A percentile compares a stretch with the other conserved stretches of the same genome.
These are phyloP conservation scores for Tapera naevia DNA, from an alignment of 2,797 vertebrate species.

Conservation along the genomic window DNA sequence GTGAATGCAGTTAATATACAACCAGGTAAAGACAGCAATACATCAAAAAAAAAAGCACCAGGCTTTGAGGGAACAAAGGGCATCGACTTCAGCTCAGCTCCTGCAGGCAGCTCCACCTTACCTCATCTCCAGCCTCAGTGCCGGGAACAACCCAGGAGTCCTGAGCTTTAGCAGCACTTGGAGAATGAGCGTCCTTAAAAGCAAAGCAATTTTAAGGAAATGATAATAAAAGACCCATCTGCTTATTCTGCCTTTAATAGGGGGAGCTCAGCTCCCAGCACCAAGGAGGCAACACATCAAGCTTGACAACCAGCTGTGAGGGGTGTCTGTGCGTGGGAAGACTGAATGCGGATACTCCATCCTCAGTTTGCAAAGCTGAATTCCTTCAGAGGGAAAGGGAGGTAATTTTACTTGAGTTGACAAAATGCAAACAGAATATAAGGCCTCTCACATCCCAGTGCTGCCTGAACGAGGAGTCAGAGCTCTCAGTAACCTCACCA, in stretches of 20 bases:
- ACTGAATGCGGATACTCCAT: background rate
- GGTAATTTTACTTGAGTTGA: background rate
- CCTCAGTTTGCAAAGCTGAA: background rate
- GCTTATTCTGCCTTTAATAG: background rate
- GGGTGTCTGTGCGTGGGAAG: background rate
- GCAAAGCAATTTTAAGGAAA: conserved; percentile 42
- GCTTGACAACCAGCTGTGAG: background rate
- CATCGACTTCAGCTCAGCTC: background rate
- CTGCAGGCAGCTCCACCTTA: conserved; percentile 17
- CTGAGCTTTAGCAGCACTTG: conserved; percentile 45
- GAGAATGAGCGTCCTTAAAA: conserved; percentile 38
- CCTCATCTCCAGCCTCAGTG: conserved; percentile 32
- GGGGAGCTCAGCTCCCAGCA: background rate
- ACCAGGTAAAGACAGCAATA: conserved; percentile 2
- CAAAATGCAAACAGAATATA: background rate
- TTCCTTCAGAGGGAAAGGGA: background rate
- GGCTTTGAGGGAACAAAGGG: conserved; percentile 26
- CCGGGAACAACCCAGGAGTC: background rate
- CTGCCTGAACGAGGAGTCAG: background rate
- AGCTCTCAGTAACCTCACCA: background rate
- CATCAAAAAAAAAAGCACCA: background rate
- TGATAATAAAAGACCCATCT: background rate
- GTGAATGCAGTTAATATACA: conserved; percentile 33
- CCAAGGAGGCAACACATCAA: background rate
- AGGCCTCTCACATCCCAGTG: background rate